These are phyloP conservation scores for Oppia nitens DNA, from an alignment of 1,140 invertebrate species.

Conservation along the genomic window DNA sequence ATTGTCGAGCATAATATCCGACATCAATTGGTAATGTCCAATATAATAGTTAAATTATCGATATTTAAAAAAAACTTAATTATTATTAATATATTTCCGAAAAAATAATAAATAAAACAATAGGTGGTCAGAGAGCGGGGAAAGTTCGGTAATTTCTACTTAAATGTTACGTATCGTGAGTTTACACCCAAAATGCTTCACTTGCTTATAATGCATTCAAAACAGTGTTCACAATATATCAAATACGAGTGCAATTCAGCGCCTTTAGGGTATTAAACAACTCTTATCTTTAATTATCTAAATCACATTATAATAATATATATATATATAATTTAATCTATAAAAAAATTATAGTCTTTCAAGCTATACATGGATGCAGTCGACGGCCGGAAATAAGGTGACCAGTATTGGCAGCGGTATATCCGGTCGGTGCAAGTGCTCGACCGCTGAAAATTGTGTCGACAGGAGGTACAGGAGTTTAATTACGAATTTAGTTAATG, in stretches of 20 bases:
- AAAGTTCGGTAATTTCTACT: slow-evolving; percentile 52
- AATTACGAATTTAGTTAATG: too few relatives aligned
- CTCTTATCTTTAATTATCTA: too few relatives aligned
- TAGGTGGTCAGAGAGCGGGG: slow-evolving; percentile 52
- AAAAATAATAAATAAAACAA: too few relatives aligned
- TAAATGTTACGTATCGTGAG: slow-evolving; percentile 67
- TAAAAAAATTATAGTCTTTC: too few relatives aligned
- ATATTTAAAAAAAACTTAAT: slow-evolving; percentile 12
- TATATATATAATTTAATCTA: too few relatives aligned
- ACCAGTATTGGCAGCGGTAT: slow-evolving; percentile 17
- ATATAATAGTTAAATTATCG: background rate
- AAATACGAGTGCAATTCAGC: slow-evolving; percentile 80
- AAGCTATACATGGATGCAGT: slow-evolving; percentile 73
- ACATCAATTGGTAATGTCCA: slow-evolving; percentile 46
- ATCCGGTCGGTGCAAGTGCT: slow-evolving; percentile 20
- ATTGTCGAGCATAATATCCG: slow-evolving; percentile 81
- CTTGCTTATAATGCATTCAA: slow-evolving; percentile 66
- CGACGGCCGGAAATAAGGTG: slow-evolving; percentile 41
- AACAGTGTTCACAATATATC: slow-evolving; percentile 72
- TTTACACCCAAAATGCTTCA: slow-evolving; percentile 76
- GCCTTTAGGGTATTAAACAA: slow-evolving; percentile 38
- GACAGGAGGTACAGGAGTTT: too few relatives aligned
- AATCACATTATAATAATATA: too few relatives aligned
- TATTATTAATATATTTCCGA: too few relatives aligned
- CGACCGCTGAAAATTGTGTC: slow-evolving; percentile 56